A percentile compares a stretch with the other conserved stretches of the same genome.
Evolutionary conservation across 2,113 vertebrate genomes (phyloP).

Genomic region (Lates calcarifer): DNA sequence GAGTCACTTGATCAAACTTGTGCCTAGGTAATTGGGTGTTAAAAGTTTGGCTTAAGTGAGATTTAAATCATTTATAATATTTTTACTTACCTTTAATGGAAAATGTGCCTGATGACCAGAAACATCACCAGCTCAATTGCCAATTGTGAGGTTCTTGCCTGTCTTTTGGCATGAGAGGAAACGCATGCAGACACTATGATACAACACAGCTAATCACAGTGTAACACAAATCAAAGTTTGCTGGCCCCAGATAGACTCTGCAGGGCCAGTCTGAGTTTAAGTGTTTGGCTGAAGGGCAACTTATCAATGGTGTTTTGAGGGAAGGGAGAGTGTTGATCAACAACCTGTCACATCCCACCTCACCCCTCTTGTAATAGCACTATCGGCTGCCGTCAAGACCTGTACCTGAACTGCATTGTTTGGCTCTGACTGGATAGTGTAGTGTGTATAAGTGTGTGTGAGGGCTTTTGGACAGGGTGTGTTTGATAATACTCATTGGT

Average conservation of each 20-base stretch:
- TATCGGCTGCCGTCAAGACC: not conserved
- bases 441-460: conserved; percentile 11
- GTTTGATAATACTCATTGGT: conserved; percentile 23
- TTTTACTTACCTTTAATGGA: not conserved
- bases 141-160: not conserved
- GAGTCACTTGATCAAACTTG: not conserved
- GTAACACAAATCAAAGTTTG: not conserved
- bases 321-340: not conserved
- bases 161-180: not conserved
- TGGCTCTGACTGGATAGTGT: conserved; percentile 12
- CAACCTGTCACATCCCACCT: conserved; percentile 6
- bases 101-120: not conserved
- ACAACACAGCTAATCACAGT: not conserved
- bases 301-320: conserved; percentile 2
- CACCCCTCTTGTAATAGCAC: conserved; percentile 14
- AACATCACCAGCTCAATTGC: not conserved
- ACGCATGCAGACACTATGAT: not conserved
- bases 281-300: conserved; percentile 7
- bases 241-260: not conserved
- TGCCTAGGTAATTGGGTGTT: not conserved
- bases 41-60: not conserved
- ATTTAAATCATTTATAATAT: not conserved
- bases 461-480: conserved; percentile 33
- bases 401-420: not conserved
- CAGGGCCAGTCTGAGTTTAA: not conserved